Evolutionary conservation across 2,797 vertebrate genomes (phyloP).

Genomic region (Epinephelus malabaricus): DNA sequence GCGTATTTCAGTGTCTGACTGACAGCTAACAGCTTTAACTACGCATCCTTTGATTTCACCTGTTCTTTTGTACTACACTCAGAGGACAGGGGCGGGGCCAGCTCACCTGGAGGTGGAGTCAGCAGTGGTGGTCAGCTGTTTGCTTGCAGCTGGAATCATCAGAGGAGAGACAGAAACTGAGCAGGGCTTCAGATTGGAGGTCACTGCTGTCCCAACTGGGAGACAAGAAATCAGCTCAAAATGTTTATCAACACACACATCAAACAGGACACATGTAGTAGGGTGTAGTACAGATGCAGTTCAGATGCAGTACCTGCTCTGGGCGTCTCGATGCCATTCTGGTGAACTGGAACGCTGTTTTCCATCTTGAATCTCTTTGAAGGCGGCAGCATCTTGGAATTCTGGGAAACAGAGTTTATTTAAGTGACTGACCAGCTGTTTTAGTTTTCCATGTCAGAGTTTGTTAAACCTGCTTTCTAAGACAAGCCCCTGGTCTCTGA

Average conservation of each 20-base stretch:
- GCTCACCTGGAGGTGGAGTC: constrained; percentile 61
- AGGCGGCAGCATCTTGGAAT: constrained; percentile 87
- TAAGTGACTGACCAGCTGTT: neutral
- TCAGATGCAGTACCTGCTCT: constrained; percentile 43
- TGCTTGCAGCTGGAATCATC: constrained; percentile 47
- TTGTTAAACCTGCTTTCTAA: no score
- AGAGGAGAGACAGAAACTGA: constrained; percentile 61
- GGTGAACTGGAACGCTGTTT: constrained; percentile 77
- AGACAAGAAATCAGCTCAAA: constrained; percentile 1
- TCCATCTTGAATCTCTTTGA: constrained; percentile 91
- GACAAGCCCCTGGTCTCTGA: no score
- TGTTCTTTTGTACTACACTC: neutral
- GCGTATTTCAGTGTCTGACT: no score
- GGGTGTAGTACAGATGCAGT: no score
- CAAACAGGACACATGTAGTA: no score
- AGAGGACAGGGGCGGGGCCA: neutral
- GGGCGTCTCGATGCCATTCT: constrained; percentile 72
- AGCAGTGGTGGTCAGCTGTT: constrained; percentile 2
- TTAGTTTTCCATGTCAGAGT: no score
- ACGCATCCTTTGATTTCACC: neutral
- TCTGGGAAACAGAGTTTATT: constrained; percentile 62
- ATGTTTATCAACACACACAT: neutral
- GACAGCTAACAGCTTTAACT: neutral
- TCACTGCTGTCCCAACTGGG: constrained; percentile 12
- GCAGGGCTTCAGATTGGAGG: constrained; percentile 56